Base-by-base conservation (phyloP, 2,797 vertebrate genomes). In the Anableps anableps region DNA sequence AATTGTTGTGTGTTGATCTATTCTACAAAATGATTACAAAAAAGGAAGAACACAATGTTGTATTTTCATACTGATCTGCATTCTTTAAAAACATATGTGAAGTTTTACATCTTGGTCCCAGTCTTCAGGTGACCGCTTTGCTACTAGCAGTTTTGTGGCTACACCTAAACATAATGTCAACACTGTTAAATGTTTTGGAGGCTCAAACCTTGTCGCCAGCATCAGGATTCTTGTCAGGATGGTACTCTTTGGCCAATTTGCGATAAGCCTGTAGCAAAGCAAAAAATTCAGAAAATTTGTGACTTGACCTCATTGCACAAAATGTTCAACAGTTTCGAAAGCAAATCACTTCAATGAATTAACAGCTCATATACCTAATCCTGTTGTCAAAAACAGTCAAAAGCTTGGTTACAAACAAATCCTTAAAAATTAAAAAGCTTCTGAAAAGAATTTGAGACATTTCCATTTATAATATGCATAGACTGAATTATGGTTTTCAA, bases 171-270 rank as follows among this genome's bases (percentile, higher is more conserved):
- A 45, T 29, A 21, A 41, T 21, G 60, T 45, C 68, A 47, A 51
- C 17, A 72, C 6, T 43, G 55, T 41, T 74, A 1, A 60, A 60
- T 76, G 62, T 34, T 85, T 76, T 74, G 29, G 47, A 76, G 43
- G 21, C 83, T 80, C 92, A 91, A 97, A 99, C 98, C 97, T 98
- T 99, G 89, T 99, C 98, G 78, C 98, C 98, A 70, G 98, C 97
- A 90, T 99, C 98, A 79, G 98, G 98, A 91, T 99, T 99, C 93
- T 99, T 99, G 95, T 99, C 98, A 80, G 98, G 98, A 78, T 99
- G 98, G 86, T 99, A 99, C 70, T 99, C 98, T 95, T 99, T 99
- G 85, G 98, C 98, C 94, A 99, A 85, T 88, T 99, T 99, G 74
- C 97, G 97, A 91, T 99, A 99, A 23, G 98, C 97, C 98, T 99